Evolutionary conservation across 2,113 vertebrate species (phyloP).

Genomic region (Eudyptes chrysolophus): DNA sequence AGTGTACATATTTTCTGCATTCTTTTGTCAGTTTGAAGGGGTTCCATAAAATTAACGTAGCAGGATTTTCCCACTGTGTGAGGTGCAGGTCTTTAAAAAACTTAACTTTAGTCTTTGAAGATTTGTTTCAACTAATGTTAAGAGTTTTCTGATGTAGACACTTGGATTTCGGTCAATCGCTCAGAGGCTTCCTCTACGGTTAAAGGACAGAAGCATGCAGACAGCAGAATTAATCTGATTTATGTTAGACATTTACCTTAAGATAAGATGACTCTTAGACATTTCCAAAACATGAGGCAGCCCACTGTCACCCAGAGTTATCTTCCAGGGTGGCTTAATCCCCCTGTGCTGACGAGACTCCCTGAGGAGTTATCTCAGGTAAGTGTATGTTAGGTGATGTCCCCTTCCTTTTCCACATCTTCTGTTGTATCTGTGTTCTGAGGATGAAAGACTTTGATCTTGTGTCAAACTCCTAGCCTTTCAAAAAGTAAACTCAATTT

Average conservation of each 20-base stretch:
- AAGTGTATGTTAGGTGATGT: neutral
- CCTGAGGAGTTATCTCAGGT: neutral
- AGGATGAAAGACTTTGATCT: neutral
- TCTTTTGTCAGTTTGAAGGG: neutral
- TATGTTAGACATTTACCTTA: neutral
- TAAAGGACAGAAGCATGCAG: neutral
- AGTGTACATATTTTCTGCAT: neutral
- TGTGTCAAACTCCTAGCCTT: neutral
- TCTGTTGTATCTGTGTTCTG: neutral
- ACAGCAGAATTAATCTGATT: neutral
- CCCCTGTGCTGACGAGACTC: neutral
- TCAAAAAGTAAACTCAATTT: neutral
- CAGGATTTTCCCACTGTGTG: neutral
- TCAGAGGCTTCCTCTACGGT: neutral
- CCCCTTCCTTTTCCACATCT: neutral
- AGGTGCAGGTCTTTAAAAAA: neutral
- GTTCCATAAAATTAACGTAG: neutral
- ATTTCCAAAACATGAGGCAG: neutral
- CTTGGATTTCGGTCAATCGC: fast-evolving
- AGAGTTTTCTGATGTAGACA: neutral
- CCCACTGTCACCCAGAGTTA: neutral
- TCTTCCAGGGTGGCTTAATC: neutral
- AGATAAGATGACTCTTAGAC: neutral
- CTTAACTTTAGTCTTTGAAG: neutral
- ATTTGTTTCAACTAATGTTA: neutral